Base-by-base conservation (phyloP, 2,888 invertebrate genomes). In the Microplitis deprimator region DNA sequence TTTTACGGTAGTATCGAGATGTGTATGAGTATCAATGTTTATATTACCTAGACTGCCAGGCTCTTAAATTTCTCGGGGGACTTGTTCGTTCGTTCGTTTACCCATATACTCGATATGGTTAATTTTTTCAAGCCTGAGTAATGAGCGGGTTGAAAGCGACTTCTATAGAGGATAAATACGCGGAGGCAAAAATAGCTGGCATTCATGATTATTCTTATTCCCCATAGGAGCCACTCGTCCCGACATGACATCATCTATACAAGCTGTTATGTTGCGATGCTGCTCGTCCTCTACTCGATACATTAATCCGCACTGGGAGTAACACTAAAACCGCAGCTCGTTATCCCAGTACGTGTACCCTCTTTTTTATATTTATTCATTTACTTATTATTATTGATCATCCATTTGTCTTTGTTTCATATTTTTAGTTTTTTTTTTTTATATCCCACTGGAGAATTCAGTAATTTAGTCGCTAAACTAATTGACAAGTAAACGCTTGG, bases 351-450 rank as follows among this genome's bases (percentile, higher is more conserved):
- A 29, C 29, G 4, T 20, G 20, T 29, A 60, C 60, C 68, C 75
- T 84, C 84, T 83, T 84, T 83, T 81, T 82, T 83, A 84, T 86
- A 85, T 86, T 84, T 84, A 86, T 41, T 29, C 64, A 69, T 70
- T 70, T 68, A 16, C 59, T 20, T 6, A 29, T n/a, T 50, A 50
- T 10, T 38, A 59, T 59, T 70, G n/a, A 20, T 70, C 29, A 8
- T n/a, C 67, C 67, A n/a, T 38, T 67, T 16, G 39, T 68, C 39
- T 13, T 16, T 40, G 41, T 60, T 59, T 59, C 6, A 59, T 70
- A 20, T 50, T 69, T 16, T 7, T 8, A 41, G 16, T 68, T 68
- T 29, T 17, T 40, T 17, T 6, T 68, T 29, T 17, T 40, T 17
- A 1, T 68, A 41, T 40, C 70, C 29, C 29, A 5, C 60, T 59